These are phyloP conservation scores for Xenopus tropicalis DNA, from an alignment of 2,113 vertebrate genomes.

Conservation along the genomic window UCB_Xtro_10.0 CM004444.2:88136001-88136500, in stretches of 20 bases:
- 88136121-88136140: no score
- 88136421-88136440: not conserved
- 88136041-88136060: no score
- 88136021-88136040: no score
- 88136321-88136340: slow-evolving; percentile 87
- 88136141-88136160: no score
- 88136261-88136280: slow-evolving; percentile 88
- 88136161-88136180: no score
- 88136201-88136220: slow-evolving; percentile 92
- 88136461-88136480: not conserved
- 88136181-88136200: slow-evolving; percentile 82
- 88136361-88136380: slow-evolving; percentile 94
- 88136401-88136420: slow-evolving; percentile 68
- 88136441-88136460: not conserved
- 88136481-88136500: no score
- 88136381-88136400: slow-evolving; percentile 93
- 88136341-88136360: slow-evolving; percentile 95
- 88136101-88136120: no score
- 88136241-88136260: slow-evolving; percentile 91
- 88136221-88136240: slow-evolving; percentile 98
- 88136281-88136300: slow-evolving; percentile 78
- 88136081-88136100: no score
- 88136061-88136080: no score
- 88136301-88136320: slow-evolving; percentile 88
- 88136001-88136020: no score